Base-by-base conservation (phyloP, 1,140 invertebrate species). In the Sminthurides bifidus region DNA sequence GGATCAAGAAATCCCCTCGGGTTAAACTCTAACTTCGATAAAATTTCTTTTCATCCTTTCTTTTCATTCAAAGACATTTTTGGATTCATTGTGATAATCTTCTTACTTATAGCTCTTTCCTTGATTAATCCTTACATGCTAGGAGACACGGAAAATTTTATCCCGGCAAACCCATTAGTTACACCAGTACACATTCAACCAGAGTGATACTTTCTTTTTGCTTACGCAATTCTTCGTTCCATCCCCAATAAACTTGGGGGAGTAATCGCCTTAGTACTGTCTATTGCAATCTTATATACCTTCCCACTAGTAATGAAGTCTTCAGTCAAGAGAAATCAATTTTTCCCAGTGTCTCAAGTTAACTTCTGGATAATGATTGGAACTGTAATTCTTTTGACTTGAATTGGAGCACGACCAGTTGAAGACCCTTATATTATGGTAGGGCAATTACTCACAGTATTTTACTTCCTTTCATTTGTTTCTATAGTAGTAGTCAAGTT, bases 131-230 rank as follows among this genome's bases (percentile, higher is more conserved):
- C 81, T n/a, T 76, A 76, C 67, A 44, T 78, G 65, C 67, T 83
- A 69, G 72, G 73, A 62, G 80, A 83, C 64, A 74, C 76, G 17
- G 80, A 82, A 74, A 83, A 82, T 72, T 84, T 81, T 73, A 77
- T 72, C 17, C 73, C 74, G n/a, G 79, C 79, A 38, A 81, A 83
- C 59, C 74, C 77, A n/a, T 66, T 83, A 75, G 73, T 79, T 21
- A 83, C 81, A 0, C 81, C 81, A 2, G 64, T 74, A 35, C 81
- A 82, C 71, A 83, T 84, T 75, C 76, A 83, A 76, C 81, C 81
- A 55, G 81, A 83, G 76, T 83, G 79, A 77, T 83, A 83, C 70
- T 84, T 84, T 70, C 70, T 83, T 74, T 83, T 83, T 76, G 80
- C 80, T 24, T 83, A 84, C 69, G 78, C 81, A 21, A 84, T 84